Conservation (phyloP, 2,113 vertebrate species). For the Oenanthe melanoleuca region DNA sequence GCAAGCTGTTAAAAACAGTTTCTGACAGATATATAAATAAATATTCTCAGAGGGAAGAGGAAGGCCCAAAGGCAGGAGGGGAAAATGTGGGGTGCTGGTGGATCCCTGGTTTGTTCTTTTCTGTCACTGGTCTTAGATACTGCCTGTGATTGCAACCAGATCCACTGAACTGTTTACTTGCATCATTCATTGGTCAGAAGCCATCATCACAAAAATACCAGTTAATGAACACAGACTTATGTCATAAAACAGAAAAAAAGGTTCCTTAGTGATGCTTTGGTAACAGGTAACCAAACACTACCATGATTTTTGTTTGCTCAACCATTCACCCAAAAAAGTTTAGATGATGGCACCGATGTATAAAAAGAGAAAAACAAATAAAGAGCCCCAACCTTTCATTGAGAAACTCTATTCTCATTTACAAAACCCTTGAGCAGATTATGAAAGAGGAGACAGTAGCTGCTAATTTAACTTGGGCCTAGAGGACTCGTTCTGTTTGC, state of each 20-base stretch:
- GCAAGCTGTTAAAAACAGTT: not conserved
- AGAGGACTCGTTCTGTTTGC: not conserved
- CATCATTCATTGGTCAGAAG: not conserved
- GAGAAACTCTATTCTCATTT: not conserved
- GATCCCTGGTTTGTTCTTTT: not conserved
- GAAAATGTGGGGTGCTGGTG: not conserved
- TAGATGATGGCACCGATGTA: not conserved
- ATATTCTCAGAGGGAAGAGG: not conserved
- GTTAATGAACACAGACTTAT: not conserved
- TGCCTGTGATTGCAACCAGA: not conserved
- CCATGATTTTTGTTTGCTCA: not conserved
- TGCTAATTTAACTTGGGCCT: not conserved
- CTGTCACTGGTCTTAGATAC: not conserved
- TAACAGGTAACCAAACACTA: not conserved
- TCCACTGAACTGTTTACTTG: not conserved
- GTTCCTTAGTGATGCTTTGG: not conserved
- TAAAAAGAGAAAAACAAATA: not conserved
- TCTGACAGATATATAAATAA: rapidly evolving
- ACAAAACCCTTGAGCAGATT: not conserved
- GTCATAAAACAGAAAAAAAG: not conserved
- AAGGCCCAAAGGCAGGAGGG: not conserved
- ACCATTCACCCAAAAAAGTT: not conserved
- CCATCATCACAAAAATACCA: not conserved
- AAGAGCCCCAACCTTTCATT: not conserved
- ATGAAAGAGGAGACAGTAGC: not conserved